Evolutionary conservation across 2,888 invertebrate genomes (phyloP).

Genomic region (Pristionchus mayeri): DNA sequence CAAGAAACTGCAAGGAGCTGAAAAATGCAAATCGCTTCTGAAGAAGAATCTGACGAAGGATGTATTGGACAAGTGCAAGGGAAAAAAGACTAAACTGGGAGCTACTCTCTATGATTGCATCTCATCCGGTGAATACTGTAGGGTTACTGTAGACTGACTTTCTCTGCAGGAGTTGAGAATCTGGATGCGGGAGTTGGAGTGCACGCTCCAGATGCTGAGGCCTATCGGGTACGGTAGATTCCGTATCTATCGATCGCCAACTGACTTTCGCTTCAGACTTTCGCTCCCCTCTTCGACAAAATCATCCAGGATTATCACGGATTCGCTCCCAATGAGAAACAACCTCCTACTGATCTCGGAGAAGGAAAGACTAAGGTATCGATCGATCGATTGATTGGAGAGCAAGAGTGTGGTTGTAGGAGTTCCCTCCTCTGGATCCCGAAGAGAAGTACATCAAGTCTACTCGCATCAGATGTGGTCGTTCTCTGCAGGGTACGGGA

Average conservation of each 20-base stretch:
- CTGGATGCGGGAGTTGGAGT: conserved; percentile 95
- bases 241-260: conserved; percentile 1
- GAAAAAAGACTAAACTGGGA: conserved; percentile 91
- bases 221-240: conserved; percentile 83
- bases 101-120: conserved; percentile 93
- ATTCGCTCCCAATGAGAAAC: conserved; percentile 88
- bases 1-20: conserved; percentile 63
- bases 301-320: conserved; percentile 87
- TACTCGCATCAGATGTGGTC: conserved; percentile 94
- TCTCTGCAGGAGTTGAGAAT: too few species aligned
- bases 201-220: conserved; percentile 96
- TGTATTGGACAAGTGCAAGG: conserved; percentile 82
- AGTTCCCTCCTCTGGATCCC: neutral
- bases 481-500: conserved; percentile 85
- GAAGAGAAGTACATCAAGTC: neutral
- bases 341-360: too few species aligned
- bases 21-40: conserved; percentile 84
- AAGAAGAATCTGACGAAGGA: conserved; percentile 73
- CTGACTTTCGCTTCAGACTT: conserved; percentile 40
- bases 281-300: conserved; percentile 83
- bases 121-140: conserved; percentile 97
- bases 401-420: conserved; percentile 79
- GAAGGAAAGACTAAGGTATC: conserved; percentile 84
- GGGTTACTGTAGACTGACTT: too few species aligned
- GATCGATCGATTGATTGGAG: conserved; percentile 92